A percentile compares a stretch with the other conserved stretches of the same genome.
These are phyloP conservation scores for Conops quadrifasciatus DNA, from an alignment of 2,888 invertebrate genomes.

Conservation along the genomic window DNA sequence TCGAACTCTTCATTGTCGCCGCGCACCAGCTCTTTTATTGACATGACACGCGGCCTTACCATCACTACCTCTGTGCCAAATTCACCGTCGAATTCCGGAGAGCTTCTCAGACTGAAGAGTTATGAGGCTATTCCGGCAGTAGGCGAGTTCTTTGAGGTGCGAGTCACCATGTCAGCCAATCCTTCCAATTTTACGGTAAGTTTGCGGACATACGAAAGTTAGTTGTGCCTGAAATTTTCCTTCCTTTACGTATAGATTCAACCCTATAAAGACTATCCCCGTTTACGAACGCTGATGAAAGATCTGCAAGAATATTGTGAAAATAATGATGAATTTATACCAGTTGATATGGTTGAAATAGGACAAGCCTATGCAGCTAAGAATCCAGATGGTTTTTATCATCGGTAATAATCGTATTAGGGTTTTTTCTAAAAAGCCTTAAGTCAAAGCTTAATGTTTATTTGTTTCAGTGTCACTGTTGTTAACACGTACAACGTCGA, in stretches of 20 bases:
- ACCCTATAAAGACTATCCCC: constrained; percentile 64
- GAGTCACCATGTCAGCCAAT: constrained; percentile 78
- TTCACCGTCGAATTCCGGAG: constrained; percentile 50
- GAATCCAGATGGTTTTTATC: constrained; percentile 74
- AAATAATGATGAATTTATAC: constrained; percentile 67
- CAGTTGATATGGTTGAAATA: constrained; percentile 65
- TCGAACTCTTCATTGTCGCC: constrained; percentile 36
- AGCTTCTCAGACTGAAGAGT: constrained; percentile 47
- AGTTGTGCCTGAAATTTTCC: not conserved
- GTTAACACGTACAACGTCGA: constrained; percentile 68
- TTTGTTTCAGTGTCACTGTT: constrained; percentile 66
- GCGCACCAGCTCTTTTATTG: constrained; percentile 45
- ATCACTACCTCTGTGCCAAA: constrained; percentile 50
- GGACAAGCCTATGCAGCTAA: constrained; percentile 77
- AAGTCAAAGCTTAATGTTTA: not conserved
- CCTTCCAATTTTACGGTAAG: constrained; percentile 67
- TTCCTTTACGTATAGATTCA: constrained; percentile 64
- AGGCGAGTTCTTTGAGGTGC: constrained; percentile 74
- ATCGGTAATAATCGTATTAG: constrained; percentile 71
- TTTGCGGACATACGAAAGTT: not conserved
- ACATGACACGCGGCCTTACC: constrained; percentile 51
- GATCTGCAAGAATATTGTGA: constrained; percentile 72
- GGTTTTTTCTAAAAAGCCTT: not conserved
- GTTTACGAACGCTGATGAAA: constrained; percentile 73
- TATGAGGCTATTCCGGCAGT: constrained; percentile 62